phyloP scores from a whole-genome alignment of 2,888 invertebrate genomes.

The Stegana nigrithorax region DNA sequence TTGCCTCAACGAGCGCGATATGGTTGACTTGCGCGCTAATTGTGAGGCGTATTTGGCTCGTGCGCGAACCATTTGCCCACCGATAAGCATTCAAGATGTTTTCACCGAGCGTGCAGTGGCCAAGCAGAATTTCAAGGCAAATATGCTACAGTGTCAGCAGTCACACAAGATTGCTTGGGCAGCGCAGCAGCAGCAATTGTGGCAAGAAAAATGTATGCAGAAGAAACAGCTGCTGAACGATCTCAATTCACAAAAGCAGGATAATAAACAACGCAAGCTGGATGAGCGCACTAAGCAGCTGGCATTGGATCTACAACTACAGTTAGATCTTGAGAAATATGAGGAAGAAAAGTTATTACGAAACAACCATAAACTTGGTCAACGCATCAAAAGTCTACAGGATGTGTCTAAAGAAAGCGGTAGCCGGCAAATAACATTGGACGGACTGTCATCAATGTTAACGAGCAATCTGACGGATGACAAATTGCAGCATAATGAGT shows the following conservation, averaged over 20 bases:
- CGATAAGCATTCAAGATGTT: slow-evolving; percentile 71
- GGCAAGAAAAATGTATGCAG: too few relatives aligned
- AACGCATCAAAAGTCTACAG: too few relatives aligned
- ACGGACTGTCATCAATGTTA: too few relatives aligned
- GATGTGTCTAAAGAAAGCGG: too few relatives aligned
- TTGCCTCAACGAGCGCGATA: slow-evolving; percentile 60
- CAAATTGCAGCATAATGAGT: too few relatives aligned
- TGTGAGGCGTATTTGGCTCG: slow-evolving; percentile 48
- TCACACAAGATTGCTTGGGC: slow-evolving; percentile 60
- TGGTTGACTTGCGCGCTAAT: slow-evolving; percentile 49
- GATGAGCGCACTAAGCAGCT: too few relatives aligned
- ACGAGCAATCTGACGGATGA: too few relatives aligned
- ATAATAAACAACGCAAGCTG: slow-evolving; percentile 54
- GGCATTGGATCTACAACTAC: slow-evolving; percentile 45
- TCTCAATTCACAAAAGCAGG: slow-evolving; percentile 52
- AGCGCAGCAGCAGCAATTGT: slow-evolving; percentile 46
- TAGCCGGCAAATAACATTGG: too few relatives aligned
- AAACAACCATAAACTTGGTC: too few relatives aligned
- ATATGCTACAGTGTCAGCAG: slow-evolving; percentile 68
- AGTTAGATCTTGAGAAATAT: slow-evolving; percentile 48
- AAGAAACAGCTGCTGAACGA: slow-evolving; percentile 54
- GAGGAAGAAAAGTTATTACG: slow-evolving; percentile 57
- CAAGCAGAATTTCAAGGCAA: slow-evolving; percentile 70
- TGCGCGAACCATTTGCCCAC: slow-evolving; percentile 68
- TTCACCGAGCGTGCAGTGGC: slow-evolving; percentile 70